These are phyloP conservation scores for Rhinoraja longicauda DNA, from an alignment of 2,797 vertebrate genomes.

Conservation along the genomic window DNA sequence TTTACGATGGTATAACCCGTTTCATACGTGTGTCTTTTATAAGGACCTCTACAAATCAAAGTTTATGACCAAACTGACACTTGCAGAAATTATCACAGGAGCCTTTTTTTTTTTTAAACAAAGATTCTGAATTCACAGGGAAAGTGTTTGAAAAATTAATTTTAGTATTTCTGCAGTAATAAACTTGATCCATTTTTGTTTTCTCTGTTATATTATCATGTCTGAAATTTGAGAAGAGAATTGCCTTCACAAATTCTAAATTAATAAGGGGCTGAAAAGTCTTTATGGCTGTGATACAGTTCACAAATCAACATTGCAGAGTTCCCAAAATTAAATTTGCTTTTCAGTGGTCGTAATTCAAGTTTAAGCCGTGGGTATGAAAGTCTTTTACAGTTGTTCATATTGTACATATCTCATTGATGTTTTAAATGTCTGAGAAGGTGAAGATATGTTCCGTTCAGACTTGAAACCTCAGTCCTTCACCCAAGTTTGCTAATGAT, in stretches of 20 bases:
- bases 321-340: conserved; percentile 15
- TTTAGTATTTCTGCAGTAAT: background rate
- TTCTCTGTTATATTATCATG: background rate
- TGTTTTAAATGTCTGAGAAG: background rate
- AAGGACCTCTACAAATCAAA: background rate
- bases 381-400: background rate
- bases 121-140: background rate
- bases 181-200: background rate
- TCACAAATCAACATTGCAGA: background rate
- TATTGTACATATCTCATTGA: background rate
- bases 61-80: background rate
- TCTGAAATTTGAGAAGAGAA: background rate
- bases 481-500: background rate
- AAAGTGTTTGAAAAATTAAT: conserved; percentile 6
- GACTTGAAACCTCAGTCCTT: background rate
- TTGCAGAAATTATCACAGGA: background rate
- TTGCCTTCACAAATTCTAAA: background rate
- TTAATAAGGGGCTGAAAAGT: background rate
- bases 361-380: background rate
- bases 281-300: background rate
- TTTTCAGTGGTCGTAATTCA: background rate
- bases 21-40: conserved; percentile 16
- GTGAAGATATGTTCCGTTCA: background rate
- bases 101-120: background rate
- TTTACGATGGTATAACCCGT: background rate